phyloP scores from a whole-genome alignment of 2,888 invertebrate genomes.

The Trachelus tabidus region DNA sequence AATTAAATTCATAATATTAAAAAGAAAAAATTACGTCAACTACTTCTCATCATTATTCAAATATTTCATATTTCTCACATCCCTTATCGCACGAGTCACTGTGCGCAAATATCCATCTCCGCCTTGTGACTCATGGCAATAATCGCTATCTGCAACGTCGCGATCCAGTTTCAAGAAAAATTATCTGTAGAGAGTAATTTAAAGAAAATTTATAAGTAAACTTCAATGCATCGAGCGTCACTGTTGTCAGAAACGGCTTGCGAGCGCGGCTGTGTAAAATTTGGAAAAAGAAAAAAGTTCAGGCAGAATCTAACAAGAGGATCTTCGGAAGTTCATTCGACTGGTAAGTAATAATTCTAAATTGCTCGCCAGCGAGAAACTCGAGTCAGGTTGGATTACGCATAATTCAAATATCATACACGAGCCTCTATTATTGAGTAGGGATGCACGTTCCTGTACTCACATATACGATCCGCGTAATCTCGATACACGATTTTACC shows the following conservation, averaged over 20 bases:
- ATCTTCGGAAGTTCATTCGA: not conserved
- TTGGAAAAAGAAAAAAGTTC: not conserved
- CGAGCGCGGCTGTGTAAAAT: not conserved
- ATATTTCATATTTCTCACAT: not conserved
- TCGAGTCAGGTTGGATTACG: not conserved
- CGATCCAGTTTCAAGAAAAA: too few species aligned
- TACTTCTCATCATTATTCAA: not conserved
- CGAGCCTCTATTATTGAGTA: not conserved
- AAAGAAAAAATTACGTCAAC: not conserved
- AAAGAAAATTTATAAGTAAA: not conserved
- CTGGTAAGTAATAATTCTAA: not conserved
- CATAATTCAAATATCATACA: conserved; percentile 3
- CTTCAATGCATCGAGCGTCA: not conserved
- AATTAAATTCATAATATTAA: not conserved
- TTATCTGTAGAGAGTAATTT: too few species aligned
- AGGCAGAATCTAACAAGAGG: not conserved
- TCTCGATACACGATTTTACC: conserved; percentile 1
- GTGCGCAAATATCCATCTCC: not conserved
- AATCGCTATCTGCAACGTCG: too few species aligned
- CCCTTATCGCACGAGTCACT: not conserved
- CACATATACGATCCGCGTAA: not conserved
- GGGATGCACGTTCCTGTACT: not conserved
- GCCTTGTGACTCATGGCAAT: not conserved
- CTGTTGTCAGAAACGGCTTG: not conserved
- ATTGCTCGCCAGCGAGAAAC: not conserved